phyloP scores from a whole-genome alignment of 2,888 invertebrate genomes.

The Andrena dorsata region DNA sequence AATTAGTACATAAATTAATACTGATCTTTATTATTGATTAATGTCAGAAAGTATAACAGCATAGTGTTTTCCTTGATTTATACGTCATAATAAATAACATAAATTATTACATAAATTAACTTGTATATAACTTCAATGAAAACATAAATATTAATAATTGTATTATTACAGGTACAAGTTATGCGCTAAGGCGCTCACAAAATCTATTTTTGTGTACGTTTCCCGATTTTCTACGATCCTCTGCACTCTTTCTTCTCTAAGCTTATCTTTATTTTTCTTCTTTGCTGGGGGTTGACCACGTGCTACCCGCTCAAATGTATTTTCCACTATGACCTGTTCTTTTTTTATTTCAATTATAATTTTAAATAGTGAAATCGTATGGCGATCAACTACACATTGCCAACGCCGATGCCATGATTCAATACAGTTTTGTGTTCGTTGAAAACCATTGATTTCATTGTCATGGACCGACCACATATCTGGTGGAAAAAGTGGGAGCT shows the following conservation, averaged over 20 bases:
- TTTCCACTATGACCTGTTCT: not conserved
- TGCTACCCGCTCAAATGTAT: not conserved
- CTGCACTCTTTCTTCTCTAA: not conserved
- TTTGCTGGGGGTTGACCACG: not conserved
- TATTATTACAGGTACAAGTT: not conserved
- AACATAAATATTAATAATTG: not conserved
- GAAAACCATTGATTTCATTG: not conserved
- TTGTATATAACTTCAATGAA: not conserved
- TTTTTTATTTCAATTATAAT: not conserved
- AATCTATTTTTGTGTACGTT: not conserved
- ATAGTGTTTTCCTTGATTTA: no score
- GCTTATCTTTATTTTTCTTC: not conserved
- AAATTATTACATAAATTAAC: no score
- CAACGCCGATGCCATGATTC: not conserved
- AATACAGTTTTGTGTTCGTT: not conserved
- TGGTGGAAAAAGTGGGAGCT: not conserved
- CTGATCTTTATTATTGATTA: no score
- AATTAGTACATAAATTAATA: no score
- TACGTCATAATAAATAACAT: no score
- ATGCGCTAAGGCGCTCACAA: not conserved
- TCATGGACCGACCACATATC: not conserved
- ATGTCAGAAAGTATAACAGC: no score
- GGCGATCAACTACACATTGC: not conserved
- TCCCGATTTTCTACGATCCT: not conserved
- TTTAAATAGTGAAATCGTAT: not conserved